Evolutionary conservation across 2,888 invertebrate species (phyloP), one percentile per base, ranked within the genome.

Genomic region (Carpatolechia fugitivella): DNA sequence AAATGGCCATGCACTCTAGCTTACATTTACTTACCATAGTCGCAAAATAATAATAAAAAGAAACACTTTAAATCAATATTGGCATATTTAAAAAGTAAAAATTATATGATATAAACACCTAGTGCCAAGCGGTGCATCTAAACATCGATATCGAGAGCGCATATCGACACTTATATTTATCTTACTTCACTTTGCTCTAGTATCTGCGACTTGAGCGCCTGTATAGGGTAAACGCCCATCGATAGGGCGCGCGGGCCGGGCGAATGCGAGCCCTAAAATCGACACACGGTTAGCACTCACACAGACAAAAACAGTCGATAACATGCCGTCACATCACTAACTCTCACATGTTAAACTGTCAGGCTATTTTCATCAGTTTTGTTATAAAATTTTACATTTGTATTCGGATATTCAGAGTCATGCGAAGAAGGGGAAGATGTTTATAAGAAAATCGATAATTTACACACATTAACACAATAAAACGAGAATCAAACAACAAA

Each of bases 121-220:
- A 87, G 81, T 85, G 84, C 74, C 76, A 90, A 90, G 90, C 90
- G 82, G 90, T 90, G 90, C 90, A 85, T 83, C 89, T 88, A 89
- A 82, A 90, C 89, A 89, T 88, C 85, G 84, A 87, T 74, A 80
- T 80, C 72, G 74, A 72, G 73, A 52, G 24, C 70, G 85, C 84
- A 20, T 44, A 44, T 44, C 44, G 86, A 85, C 85, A 80, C 76
- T 76, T 80, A 78, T 73, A 69, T 72, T 64, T 77, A 73, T 95
- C 97, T 97, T 96, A 97, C 97, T 93, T 96, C 95, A 87, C 95
- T 93, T 89, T 94, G 94, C 91, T 94, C 94, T 86, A 96, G 93
- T 88, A 97, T 95, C 92, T 93, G 93, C 85, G 97, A 97, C 91
- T 94, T 94, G 91, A 97, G 92, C 91, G 94, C 94, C 92, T 96